These are phyloP conservation scores for Cossypha caffra DNA, from an alignment of 2,797 vertebrate genomes.

Conservation along the genomic window DNA sequence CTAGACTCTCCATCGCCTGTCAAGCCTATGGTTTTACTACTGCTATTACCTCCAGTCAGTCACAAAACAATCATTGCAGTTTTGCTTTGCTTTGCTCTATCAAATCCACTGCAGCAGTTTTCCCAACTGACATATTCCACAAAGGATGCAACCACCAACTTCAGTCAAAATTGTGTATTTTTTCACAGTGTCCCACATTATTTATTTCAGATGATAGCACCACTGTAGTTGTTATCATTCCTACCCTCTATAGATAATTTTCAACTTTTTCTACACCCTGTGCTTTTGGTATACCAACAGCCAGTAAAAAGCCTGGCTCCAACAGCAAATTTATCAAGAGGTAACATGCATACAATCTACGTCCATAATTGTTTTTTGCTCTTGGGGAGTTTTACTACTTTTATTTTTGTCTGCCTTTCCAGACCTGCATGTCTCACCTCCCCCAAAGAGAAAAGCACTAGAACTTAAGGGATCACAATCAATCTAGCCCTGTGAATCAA, in stretches of 20 bases:
- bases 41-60: not conserved
- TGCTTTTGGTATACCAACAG: not conserved
- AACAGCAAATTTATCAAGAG: not conserved
- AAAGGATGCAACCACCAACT: not conserved
- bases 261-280: not conserved
- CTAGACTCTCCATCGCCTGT: not conserved
- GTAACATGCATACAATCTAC: accelerated
- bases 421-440: not conserved
- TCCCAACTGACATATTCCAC: not conserved
- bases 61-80: not conserved
- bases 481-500: not conserved
- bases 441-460: not conserved
- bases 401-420: not conserved
- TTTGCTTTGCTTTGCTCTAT: not conserved
- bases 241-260: not conserved
- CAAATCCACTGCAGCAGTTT: not conserved
- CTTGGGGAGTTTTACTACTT: not conserved
- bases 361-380: not conserved
- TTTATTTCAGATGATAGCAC: not conserved
- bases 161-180: not conserved
- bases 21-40: not conserved
- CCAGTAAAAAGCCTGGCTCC: not conserved
- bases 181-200: not conserved
- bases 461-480: not conserved
- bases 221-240: not conserved